Conservation (phyloP, 2,113 vertebrate species). For the Lagopus leucura region DNA sequence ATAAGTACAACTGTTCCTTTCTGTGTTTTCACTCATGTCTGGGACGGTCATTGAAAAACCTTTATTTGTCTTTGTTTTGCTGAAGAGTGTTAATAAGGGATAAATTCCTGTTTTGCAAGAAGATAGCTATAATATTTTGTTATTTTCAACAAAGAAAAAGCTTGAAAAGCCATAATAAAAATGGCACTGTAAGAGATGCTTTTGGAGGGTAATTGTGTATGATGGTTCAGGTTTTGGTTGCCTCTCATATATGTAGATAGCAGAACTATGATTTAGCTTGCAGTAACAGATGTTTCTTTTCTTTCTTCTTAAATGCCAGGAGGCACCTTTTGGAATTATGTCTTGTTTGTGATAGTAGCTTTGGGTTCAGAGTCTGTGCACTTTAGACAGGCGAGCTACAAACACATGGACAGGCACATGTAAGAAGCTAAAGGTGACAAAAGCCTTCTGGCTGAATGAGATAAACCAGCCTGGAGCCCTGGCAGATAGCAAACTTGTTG, state of each 20-base stretch:
- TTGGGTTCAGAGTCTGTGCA: not conserved
- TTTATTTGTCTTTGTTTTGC: not conserved
- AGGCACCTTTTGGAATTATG: not conserved
- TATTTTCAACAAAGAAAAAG: not conserved
- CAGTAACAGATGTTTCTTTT: constrained; percentile 15
- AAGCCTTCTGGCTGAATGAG: not conserved
- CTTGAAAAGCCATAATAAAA: not conserved
- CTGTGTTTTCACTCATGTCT: not conserved
- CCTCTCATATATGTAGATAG: not conserved
- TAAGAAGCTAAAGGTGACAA: not conserved
- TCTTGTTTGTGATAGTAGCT: not conserved
- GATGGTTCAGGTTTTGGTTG: not conserved
- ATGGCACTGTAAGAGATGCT: not conserved
- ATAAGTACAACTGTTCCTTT: not conserved
- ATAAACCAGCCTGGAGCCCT: not conserved
- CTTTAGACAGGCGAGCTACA: not conserved
- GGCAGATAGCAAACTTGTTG: not conserved
- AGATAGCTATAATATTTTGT: not conserved
- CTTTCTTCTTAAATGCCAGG: not conserved
- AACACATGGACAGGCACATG: rapidly evolving
- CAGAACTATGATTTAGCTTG: not conserved
- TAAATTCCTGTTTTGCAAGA: not conserved
- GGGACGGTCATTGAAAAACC: not conserved
- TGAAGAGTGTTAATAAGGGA: not conserved
- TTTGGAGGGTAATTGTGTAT: not conserved